phyloP scores from a whole-genome alignment of 2,888 invertebrate species.

The Dioctria rufipes region DNA sequence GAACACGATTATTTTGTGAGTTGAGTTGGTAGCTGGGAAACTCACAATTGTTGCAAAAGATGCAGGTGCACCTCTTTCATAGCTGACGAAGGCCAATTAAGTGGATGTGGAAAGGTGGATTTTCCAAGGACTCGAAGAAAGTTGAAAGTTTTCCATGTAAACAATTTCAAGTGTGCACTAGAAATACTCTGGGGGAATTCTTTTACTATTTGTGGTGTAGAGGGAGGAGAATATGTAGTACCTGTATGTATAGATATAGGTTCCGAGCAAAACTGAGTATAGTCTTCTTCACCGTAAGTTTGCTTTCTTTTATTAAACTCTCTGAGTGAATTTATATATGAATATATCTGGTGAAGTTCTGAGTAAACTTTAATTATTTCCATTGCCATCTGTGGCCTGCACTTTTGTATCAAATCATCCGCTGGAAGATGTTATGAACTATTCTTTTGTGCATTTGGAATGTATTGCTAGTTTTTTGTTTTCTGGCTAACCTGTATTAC shows the following conservation, averaged over 20 bases:
- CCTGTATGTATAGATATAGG: no score
- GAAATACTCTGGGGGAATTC: conserved; percentile 8
- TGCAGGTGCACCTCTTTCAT: conserved; percentile 36
- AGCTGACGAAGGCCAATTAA: conserved; percentile 35
- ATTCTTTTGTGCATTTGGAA: no score
- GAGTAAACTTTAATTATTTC: conserved; percentile 32
- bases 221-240: background rate
- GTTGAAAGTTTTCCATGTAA: conserved; percentile 34
- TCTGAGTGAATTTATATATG: conserved; percentile 25
- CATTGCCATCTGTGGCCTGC: no score
- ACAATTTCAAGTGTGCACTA: conserved; percentile 28
- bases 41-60: conserved; percentile 25
- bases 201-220: background rate
- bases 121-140: conserved; percentile 45
- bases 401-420: no score
- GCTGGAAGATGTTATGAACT: no score
- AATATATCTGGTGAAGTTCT: conserved; percentile 33
- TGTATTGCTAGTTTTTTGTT: no score
- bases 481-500: no score
- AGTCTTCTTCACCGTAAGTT: background rate
- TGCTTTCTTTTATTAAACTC: conserved; percentile 29
- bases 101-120: conserved; percentile 21
- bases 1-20: no score
- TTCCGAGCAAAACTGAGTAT: background rate
- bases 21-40: background rate